Percentiles rank a stretch among this genome's conserved stretches.
Evolutionary conservation across 2,888 invertebrate genomes (phyloP).

Genomic region (Seladonia tumulorum): DNA sequence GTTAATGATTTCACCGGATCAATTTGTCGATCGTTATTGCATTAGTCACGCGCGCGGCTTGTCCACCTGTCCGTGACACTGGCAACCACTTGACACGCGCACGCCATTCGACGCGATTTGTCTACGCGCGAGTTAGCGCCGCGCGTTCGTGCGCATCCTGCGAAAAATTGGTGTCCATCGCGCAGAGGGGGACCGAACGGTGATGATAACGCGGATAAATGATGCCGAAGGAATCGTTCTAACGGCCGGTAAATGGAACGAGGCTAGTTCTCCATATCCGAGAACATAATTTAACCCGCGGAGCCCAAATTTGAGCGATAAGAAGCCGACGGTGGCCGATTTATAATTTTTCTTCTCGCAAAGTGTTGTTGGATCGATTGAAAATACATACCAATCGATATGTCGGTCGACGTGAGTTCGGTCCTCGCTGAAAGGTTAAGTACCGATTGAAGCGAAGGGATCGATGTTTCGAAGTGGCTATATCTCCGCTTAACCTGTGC

Average conservation of each 20-base stretch:
- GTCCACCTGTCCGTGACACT: slow-evolving; percentile 21
- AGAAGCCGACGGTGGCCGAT: too few relatives aligned
- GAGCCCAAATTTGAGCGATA: too few relatives aligned
- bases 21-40: slow-evolving; percentile 37
- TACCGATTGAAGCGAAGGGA: not conserved
- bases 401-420: not conserved
- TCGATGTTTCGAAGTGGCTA: not conserved
- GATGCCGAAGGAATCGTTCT: not conserved
- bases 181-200: not conserved
- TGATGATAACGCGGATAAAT: not conserved
- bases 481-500: not conserved
- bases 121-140: not conserved
- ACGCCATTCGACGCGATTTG: slow-evolving; percentile 16
- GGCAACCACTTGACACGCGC: slow-evolving; percentile 36
- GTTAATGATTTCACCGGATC: slow-evolving; percentile 36
- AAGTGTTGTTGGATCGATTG: not conserved
- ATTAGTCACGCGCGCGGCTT: slow-evolving; percentile 36
- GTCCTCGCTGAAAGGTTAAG: not conserved
- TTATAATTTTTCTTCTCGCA: too few relatives aligned
- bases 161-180: not conserved
- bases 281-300: too few relatives aligned
- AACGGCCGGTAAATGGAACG: not conserved
- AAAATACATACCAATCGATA: not conserved
- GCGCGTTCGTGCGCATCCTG: slow-evolving; percentile 27
- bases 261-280: not conserved